Percentiles rank a stretch among this genome's conserved stretches.
Conservation (phyloP, 92 coral and sea anemone species). For the Phymanthus crucifer region DNA sequence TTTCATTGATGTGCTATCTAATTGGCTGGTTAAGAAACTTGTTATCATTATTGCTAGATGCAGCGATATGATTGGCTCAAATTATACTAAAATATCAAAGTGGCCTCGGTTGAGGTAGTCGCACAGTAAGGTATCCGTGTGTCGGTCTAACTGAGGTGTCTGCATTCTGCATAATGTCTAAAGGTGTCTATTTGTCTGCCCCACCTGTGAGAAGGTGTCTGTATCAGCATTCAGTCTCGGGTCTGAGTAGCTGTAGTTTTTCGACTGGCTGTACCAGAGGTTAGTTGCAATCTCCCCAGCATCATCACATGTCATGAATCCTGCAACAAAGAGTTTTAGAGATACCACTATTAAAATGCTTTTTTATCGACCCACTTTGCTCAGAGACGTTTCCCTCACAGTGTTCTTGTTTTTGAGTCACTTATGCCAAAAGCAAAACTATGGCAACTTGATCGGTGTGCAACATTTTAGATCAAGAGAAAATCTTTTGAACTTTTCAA, state of each 20-base stretch:
- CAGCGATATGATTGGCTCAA: too few relatives aligned
- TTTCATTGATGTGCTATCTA: not conserved
- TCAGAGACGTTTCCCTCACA: too few relatives aligned
- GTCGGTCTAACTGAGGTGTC: not conserved
- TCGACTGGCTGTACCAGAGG: conserved; percentile 88
- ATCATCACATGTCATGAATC: conserved; percentile 74
- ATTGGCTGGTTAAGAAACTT: too few relatives aligned
- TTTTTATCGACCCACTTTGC: too few relatives aligned
- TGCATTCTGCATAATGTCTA: not conserved
- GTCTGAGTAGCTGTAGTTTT: conserved; percentile 82
- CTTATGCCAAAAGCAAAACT: too few relatives aligned
- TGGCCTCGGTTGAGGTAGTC: too few relatives aligned
- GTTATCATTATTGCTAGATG: too few relatives aligned
- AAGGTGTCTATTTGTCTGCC: not conserved
- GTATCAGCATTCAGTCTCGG: conserved; percentile 84
- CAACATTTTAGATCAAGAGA: not conserved
- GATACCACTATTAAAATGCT: too few relatives aligned
- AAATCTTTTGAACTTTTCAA: too few relatives aligned
- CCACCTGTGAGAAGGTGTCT: conserved; percentile 84
- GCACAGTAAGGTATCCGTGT: not conserved
- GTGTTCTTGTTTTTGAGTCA: too few relatives aligned
- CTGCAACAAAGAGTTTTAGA: conserved; percentile 19
- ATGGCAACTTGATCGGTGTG: not conserved
- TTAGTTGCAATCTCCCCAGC: conserved; percentile 88
- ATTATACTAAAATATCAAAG: too few relatives aligned